Evolutionary conservation across 2,113 vertebrate genomes (phyloP).

Genomic region (Syrmaticus mikado): DNA sequence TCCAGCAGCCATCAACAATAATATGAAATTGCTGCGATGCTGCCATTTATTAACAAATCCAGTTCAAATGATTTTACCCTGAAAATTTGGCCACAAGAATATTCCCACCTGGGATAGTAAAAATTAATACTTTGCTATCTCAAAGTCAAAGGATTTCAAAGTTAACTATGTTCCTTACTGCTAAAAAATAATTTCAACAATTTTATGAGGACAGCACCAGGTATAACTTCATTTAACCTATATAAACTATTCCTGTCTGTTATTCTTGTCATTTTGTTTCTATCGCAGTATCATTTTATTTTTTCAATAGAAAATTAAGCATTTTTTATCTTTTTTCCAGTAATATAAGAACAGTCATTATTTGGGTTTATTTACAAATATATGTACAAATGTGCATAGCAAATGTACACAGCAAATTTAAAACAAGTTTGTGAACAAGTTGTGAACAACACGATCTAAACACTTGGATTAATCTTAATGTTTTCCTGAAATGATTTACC

Average conservation of each 20-base stretch:
- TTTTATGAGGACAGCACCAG: neutral
- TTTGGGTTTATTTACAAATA: neutral
- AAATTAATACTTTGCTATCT: neutral
- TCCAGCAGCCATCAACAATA: neutral
- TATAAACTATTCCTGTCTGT: neutral
- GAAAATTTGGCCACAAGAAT: conserved; percentile 9
- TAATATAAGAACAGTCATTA: neutral
- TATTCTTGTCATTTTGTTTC: neutral
- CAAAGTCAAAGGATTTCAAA: neutral
- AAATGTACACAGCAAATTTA: no score
- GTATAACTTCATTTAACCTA: neutral
- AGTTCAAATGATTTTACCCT: neutral
- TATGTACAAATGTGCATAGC: no score
- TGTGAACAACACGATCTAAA: neutral
- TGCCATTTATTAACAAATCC: neutral
- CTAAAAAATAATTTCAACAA: neutral
- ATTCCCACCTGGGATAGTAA: neutral
- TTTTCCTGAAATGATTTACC: neutral
- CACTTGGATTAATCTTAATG: neutral
- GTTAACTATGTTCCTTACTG: neutral
- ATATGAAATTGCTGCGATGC: neutral
- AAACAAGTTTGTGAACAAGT: neutral
- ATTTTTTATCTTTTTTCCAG: neutral
- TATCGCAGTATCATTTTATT: neutral
- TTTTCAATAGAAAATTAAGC: neutral